A percentile compares a stretch with the other conserved stretches of the same genome.
phyloP scores from a whole-genome alignment of 2,888 invertebrate genomes.

The Linyphia triangularis region DNA sequence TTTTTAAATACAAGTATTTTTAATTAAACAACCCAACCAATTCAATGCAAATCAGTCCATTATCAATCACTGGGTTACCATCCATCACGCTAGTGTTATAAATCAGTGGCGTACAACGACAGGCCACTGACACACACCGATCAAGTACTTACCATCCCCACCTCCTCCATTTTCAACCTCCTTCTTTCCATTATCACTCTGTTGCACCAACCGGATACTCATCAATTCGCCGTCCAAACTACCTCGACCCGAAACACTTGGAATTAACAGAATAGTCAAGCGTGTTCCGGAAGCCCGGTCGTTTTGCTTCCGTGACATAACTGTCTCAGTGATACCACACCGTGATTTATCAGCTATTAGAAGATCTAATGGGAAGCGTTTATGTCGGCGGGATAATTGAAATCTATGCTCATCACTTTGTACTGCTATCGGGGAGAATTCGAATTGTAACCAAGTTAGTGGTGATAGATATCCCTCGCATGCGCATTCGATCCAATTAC shows the following conservation, averaged over 20 bases:
- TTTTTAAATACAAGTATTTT: too few species aligned
- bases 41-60: background rate
- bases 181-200: constrained; percentile 24
- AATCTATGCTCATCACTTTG: constrained; percentile 50
- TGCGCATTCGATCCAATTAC: constrained; percentile 7
- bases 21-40: too few species aligned
- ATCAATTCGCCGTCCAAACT: constrained; percentile 22
- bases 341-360: constrained; percentile 57
- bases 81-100: background rate
- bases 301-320: constrained; percentile 53
- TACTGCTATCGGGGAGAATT: constrained; percentile 16
- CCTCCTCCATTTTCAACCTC: constrained; percentile 26
- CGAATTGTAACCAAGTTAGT: background rate
- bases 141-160: background rate
- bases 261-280: constrained; percentile 36
- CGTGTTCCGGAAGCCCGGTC: constrained; percentile 40
- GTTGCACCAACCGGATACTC: constrained; percentile 19
- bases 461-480: background rate
- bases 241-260: constrained; percentile 1
- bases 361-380: constrained; percentile 54
- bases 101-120: background rate
- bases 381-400: constrained; percentile 47
- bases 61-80: background rate
- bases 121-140: background rate
- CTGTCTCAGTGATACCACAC: constrained; percentile 41